Evolutionary conservation across 2,113 vertebrate genomes (phyloP).

Genomic region (Lepus europaeus): DNA sequence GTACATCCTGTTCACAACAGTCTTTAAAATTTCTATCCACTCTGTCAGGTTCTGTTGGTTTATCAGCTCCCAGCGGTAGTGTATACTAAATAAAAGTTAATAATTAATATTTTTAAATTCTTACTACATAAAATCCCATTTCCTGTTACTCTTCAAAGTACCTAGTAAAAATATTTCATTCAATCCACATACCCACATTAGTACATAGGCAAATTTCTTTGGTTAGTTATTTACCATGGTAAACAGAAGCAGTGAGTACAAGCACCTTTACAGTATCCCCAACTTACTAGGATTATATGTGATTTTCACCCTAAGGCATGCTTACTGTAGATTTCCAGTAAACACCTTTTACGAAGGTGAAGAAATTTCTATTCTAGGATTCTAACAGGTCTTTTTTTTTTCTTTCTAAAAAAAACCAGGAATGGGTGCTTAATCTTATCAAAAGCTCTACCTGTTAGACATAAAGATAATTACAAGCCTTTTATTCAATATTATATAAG

Average conservation of each 20-base stretch:
- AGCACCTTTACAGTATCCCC: neutral
- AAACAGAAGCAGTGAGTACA: neutral
- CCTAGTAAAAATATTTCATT: constrained; percentile 4
- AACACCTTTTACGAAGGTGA: neutral
- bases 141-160: constrained; percentile 36
- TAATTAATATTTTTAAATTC: constrained; percentile 63
- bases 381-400: neutral
- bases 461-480: neutral
- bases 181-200: neutral
- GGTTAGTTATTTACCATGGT: neutral
- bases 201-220: neutral
- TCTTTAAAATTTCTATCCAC: constrained; percentile 99
- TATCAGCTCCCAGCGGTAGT: constrained; percentile 97
- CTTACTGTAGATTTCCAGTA: neutral
- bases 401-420: neutral
- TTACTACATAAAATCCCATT: neutral
- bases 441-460: constrained; percentile 18
- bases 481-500: neutral
- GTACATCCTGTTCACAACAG: constrained; percentile 98
- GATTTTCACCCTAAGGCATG: neutral
- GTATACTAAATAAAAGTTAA: constrained; percentile 92
- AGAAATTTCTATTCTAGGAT: neutral
- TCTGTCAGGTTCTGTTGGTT: constrained; percentile 98
- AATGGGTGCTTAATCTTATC: constrained; percentile 17
- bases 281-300: neutral